phyloP scores from a whole-genome alignment of 1,140 invertebrate species.

The Thaumatotibia leucotreta region DNA sequence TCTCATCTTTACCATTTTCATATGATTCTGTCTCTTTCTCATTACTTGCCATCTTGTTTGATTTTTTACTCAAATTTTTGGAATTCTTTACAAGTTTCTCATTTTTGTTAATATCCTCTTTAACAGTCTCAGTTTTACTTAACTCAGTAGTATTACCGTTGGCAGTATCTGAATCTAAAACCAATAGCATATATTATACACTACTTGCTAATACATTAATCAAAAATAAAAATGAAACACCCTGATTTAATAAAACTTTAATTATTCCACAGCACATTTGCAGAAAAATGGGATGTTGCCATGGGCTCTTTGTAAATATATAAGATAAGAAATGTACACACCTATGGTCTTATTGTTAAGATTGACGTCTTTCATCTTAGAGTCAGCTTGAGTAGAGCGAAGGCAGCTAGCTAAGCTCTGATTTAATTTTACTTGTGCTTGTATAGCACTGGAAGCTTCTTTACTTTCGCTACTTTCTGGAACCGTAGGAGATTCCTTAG shows the following conservation, averaged over 20 bases:
- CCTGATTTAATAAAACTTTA: too few species aligned
- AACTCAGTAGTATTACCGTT: slow-evolving; percentile 57
- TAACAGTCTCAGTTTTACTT: slow-evolving; percentile 47
- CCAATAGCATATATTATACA: neutral
- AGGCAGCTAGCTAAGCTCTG: slow-evolving; percentile 56
- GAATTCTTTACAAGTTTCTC: slow-evolving; percentile 58
- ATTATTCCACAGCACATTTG: too few species aligned
- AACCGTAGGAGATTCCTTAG: slow-evolving; percentile 39
- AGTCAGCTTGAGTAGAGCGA: slow-evolving; percentile 46
- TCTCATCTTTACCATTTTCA: slow-evolving; percentile 71
- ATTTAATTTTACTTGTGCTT: slow-evolving; percentile 64
- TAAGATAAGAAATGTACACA: slow-evolving; percentile 24
- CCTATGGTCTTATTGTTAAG: slow-evolving; percentile 61
- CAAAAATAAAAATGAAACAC: too few species aligned
- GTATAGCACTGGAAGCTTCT: slow-evolving; percentile 46
- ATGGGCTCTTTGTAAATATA: neutral
- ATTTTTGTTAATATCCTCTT: slow-evolving; percentile 64
- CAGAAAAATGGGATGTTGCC: too few species aligned
- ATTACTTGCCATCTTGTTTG: slow-evolving; percentile 48
- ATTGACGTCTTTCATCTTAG: slow-evolving; percentile 69
- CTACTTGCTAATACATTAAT: neutral
- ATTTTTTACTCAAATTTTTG: slow-evolving; percentile 58
- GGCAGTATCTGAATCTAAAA: slow-evolving; percentile 54
- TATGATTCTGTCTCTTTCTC: slow-evolving; percentile 54
- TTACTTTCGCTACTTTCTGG: slow-evolving; percentile 25